Conservation (phyloP, 2,797 vertebrate species). For the Gallirallus australis region DNA sequence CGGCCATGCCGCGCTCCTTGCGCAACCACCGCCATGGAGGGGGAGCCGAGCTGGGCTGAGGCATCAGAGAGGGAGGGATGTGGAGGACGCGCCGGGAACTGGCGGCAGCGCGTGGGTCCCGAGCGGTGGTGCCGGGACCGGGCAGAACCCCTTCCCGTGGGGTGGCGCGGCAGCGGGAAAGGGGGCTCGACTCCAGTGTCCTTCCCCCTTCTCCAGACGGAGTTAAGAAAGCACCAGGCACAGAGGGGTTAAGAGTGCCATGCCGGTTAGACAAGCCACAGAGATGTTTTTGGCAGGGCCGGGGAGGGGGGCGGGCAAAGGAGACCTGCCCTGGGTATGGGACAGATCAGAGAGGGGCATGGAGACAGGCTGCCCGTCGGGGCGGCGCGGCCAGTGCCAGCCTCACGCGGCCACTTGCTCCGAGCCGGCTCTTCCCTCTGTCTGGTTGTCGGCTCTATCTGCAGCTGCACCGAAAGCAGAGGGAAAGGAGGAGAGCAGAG, state of each 20-base stretch:
- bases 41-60: not conserved
- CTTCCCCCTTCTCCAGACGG: not conserved
- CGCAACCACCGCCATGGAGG: not conserved
- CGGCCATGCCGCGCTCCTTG: accelerated
- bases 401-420: conserved; percentile 74
- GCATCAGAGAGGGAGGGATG: conserved; percentile 1
- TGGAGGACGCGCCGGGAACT: not conserved
- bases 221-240: conserved; percentile 54
- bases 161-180: accelerated
- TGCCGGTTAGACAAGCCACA: conserved; percentile 7
- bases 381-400: not conserved
- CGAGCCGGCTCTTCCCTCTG: conserved; percentile 74
- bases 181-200: not conserved
- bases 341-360: conserved; percentile 1
- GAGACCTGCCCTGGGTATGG: not conserved
- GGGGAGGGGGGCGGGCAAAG: not conserved
- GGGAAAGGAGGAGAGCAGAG: conserved; percentile 60
- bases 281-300: conserved; percentile 14
- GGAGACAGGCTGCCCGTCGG: not conserved
- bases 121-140: accelerated
- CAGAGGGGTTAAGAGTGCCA: conserved; percentile 23
- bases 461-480: conserved; percentile 73
- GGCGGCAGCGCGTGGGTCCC: not conserved
- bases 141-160: not conserved
- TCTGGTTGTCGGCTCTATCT: conserved; percentile 83